Conservation (phyloP, 2,888 invertebrate species). For the Aphidoletes aphidimyza region DNA sequence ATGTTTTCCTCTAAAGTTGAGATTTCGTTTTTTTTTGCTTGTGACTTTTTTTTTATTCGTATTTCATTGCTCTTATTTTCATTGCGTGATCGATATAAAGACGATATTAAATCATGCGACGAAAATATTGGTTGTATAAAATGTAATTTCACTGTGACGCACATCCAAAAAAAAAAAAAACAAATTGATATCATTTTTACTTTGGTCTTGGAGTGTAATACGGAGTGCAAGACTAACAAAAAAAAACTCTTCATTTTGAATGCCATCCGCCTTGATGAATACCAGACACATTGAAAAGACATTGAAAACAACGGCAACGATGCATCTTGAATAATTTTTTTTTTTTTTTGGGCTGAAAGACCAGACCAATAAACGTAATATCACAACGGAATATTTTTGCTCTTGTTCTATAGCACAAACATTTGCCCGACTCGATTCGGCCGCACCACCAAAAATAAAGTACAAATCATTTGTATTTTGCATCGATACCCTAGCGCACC, state of each 20-base stretch:
- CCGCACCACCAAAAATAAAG: not conserved
- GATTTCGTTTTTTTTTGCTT: not conserved
- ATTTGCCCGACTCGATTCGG: not conserved
- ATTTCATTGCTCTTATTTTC: not conserved
- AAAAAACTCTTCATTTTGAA: not conserved
- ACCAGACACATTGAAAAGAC: not conserved
- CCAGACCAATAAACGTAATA: slow-evolving; percentile 24
- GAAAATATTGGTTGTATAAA: not conserved
- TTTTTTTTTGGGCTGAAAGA: too few species aligned
- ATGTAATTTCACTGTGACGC: not conserved
- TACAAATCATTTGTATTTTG: not conserved
- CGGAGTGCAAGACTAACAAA: not conserved
- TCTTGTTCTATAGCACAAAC: not conserved
- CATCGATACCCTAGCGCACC: too few species aligned
- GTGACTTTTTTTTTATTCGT: not conserved
- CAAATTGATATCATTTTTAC: not conserved
- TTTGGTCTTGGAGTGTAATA: not conserved
- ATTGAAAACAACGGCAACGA: not conserved
- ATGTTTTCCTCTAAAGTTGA: too few species aligned
- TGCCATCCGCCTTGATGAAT: not conserved
- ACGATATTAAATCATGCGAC: slow-evolving; percentile 31
- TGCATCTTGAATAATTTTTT: slow-evolving; percentile 2
- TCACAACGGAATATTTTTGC: not conserved
- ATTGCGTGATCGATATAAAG: not conserved
- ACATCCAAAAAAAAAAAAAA: too few species aligned